Evolutionary conservation across 1,140 invertebrate genomes (phyloP), one percentile per base, ranked within the genome.

Genomic region (Procambarus virginalis): DNA sequence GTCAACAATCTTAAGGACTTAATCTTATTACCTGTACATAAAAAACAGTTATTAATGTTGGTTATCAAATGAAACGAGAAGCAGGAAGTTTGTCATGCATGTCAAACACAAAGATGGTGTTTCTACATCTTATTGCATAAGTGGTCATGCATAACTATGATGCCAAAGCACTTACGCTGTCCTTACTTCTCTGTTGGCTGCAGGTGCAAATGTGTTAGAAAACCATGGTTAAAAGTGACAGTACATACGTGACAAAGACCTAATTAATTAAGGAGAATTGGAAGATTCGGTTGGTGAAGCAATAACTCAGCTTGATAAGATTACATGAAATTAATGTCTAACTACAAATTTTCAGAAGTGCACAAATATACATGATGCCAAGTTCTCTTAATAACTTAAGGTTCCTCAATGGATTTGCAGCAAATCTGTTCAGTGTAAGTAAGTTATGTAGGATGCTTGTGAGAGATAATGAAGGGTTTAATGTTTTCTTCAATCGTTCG

Each of bases 141-240:
- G 86, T 84, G 75, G 58, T 51, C 87, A 89, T 89, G 87, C 87
- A 84, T 75, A 89, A 80, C 79, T 34, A 70, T 86, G 34, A 78
- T 75, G 87, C 75, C 70, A 68, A 86, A 90, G 89, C 83, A 90
- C 89, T 90, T 90, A 90, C 89, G 64, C 89, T 90, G 82, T 90
- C 89, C 89, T 90, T 90, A 90, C 84, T 90, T 90, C 76, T 90
- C 78, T 49, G 76, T 78, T 17, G 83, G 89, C 89, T 90, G 89
- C 83, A 73, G 78, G 89, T 90, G 83, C 89, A 90, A 80, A 58
- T 81, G 87, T 89, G 89, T 86, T 85, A 85, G 79, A 90, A 90
- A 85, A 90, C 34, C 51, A 68, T 45, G 77, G 64, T 86, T 90
- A 82, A 86, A 78, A 80, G 89, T 90, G 83, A 75, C 73, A 79